Percentiles rank a stretch among this genome's conserved stretches.
phyloP scores from a whole-genome alignment of 2,888 invertebrate species.

The Drymonia ruficornis region DNA sequence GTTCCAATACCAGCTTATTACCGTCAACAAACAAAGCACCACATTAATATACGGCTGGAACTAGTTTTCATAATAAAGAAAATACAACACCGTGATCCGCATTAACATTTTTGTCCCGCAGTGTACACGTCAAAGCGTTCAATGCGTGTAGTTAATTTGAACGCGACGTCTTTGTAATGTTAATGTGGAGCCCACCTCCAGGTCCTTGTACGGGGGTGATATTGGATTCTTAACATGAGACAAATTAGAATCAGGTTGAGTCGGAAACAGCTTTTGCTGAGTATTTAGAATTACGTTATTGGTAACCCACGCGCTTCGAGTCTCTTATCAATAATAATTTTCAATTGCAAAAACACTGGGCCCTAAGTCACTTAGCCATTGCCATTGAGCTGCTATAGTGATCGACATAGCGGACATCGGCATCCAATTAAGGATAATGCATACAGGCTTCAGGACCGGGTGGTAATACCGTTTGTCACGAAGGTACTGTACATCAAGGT shows the following conservation, averaged over 20 bases:
- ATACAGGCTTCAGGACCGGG: slow-evolving; percentile 46
- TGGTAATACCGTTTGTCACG: slow-evolving; percentile 53
- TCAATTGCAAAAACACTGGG: too few relatives aligned
- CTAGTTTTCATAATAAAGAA: slow-evolving; percentile 3
- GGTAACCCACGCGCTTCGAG: too few relatives aligned
- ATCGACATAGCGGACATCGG: slow-evolving; percentile 37
- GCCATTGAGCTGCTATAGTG: too few relatives aligned
- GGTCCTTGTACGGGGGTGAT: slow-evolving; percentile 22
- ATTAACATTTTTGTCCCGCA: slow-evolving; percentile 20
- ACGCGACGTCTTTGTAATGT: slow-evolving; percentile 67
- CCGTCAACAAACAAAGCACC: background rate
- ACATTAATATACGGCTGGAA: slow-evolving; percentile 4
- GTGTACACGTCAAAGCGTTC: slow-evolving; percentile 28
- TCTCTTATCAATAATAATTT: too few relatives aligned
- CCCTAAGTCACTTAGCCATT: too few relatives aligned
- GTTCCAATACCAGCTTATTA: background rate
- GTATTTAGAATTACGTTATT: slow-evolving; percentile 20
- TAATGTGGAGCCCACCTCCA: slow-evolving; percentile 49
- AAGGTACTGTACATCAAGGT: slow-evolving; percentile 40
- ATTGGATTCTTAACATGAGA: slow-evolving; percentile 48
- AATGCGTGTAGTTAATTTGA: slow-evolving; percentile 59
- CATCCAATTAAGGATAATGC: slow-evolving; percentile 64
- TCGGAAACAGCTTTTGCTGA: slow-evolving; percentile 10
- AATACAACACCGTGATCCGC: slow-evolving; percentile 8
- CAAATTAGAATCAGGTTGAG: slow-evolving; percentile 33